Evolutionary conservation across 2,113 vertebrate genomes (phyloP).

Genomic region (Protobothrops flavoviridis): DNA sequence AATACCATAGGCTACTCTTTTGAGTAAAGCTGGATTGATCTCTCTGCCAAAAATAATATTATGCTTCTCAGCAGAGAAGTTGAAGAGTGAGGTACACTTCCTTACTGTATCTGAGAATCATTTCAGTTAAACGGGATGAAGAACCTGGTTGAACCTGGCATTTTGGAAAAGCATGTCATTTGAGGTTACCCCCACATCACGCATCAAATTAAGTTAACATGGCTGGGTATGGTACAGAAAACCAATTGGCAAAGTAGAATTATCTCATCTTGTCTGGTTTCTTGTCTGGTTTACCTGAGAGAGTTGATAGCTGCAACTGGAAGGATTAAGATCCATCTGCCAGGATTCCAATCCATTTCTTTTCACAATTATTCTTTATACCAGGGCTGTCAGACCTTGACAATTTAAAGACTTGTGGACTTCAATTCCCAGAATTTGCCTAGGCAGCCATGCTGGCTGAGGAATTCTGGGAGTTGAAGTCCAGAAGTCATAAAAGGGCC

Average conservation of each 20-base stretch:
- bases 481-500: too few species aligned
- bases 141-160: background rate
- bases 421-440: too few species aligned
- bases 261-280: too few species aligned
- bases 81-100: background rate
- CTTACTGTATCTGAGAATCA: background rate
- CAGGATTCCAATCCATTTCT: too few species aligned
- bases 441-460: too few species aligned
- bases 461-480: too few species aligned
- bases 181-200: background rate
- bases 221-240: background rate
- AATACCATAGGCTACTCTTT: background rate
- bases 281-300: too few species aligned
- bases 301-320: too few species aligned
- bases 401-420: too few species aligned
- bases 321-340: too few species aligned
- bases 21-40: background rate
- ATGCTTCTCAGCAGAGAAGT: background rate
- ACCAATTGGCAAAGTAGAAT: background rate
- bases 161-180: background rate
- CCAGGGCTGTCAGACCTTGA: too few species aligned
- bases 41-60: background rate
- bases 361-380: too few species aligned
- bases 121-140: background rate
- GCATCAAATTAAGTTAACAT: background rate